Base-by-base conservation (phyloP, 2,113 vertebrate genomes). In the Condylura cristata region DNA sequence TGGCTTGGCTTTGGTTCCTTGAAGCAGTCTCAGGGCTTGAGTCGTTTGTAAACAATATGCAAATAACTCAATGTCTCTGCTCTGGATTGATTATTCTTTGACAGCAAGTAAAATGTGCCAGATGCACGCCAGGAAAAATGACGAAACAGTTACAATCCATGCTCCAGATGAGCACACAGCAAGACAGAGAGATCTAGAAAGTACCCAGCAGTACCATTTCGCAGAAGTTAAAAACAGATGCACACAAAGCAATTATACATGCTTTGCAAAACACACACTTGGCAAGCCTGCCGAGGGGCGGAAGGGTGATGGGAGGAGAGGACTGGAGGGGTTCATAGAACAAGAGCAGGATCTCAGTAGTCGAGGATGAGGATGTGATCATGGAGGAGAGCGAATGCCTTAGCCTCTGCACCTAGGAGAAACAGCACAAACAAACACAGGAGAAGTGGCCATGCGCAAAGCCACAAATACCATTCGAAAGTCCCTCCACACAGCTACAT, bases 131-230 rank as follows among this genome's bases (percentile, higher is more conserved):
- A 37, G 8, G 71, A 9, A 34, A 7, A 10, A 16, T 28, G 2
- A 28, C 3, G 32, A 30, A 41, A 53, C 9, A 2, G 65, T 3
- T 11, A 30, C 46, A 16, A 46, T 11, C 70, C 16, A 6, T 8
- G 9, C 18, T 68, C 61, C 32, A 30, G 37, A n/a, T 8, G 65
- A 37, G 51, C 14, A 3, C 6, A 12, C 10, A 1, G 66, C 8
- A 2, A 6, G 6, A 7, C 3, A 3, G 53, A 16, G 44, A 44
- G 32, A 14, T 46, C 48, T 86, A 11, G 13, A 65, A 61, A 26
- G 10, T 3, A 0, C 30, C 0, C 10, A 0, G 3, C 2, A 0
- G 4, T 11, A 22, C 37, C 68, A 6, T 32, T 3, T 22, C 11
- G 18, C 44, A 53, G 48, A 60, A 41, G 51, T 6, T 3, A 46